Base-by-base conservation (phyloP, 2,888 invertebrate genomes). In the Chironomus tentans region DNA sequence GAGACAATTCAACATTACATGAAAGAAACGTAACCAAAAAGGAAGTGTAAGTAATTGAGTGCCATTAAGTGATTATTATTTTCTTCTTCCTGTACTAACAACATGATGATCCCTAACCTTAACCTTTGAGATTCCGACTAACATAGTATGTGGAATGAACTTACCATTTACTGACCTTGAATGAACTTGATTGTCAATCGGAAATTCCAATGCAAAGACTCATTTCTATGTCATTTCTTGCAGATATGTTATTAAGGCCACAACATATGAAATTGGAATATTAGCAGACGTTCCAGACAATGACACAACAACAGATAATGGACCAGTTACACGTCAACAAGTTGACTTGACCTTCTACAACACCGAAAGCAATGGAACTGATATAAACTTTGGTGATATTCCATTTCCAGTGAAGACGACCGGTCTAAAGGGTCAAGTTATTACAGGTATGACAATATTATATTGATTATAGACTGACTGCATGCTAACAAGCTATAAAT, bases 211-310 rank as follows among this genome's bases (percentile, higher is more conserved):
- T 56, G 13, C 56, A 56, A 18, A 1, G 18, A n/a, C n/a, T 22
- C 18, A 68, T n/a, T 18, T 65, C 3, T 65, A 22, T 38, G 38
- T 38, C 28, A 48, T 70, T 70, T 47, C 7, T 70, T 70, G 21
- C 77, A 88, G 88, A 78, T 87, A 87, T 78, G 85, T 88, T 13
- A 86, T 88, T 76, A 86, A 85, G 79, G 87, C 87, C 0, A 83
- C 87, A 4, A 86, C 88, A 50, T 88, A 88, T 78, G 88, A 88
- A 82, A 85, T 88, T 78, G 88, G 88, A 76, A 86, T 88, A 78
- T 81, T 88, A 46, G 87, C 88, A 3, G 87, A 88, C 77, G 85
- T 84, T 0, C 83, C 83, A 2, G 79, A 80, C 47, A 84, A 83
- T 77, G 85, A 84, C 62, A 85, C 85, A 21, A 83, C 82, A 10